Percentiles rank a stretch among this genome's conserved stretches.
Evolutionary conservation across 1,140 invertebrate genomes (phyloP).

Genomic region (Bombus confusus): DNA sequence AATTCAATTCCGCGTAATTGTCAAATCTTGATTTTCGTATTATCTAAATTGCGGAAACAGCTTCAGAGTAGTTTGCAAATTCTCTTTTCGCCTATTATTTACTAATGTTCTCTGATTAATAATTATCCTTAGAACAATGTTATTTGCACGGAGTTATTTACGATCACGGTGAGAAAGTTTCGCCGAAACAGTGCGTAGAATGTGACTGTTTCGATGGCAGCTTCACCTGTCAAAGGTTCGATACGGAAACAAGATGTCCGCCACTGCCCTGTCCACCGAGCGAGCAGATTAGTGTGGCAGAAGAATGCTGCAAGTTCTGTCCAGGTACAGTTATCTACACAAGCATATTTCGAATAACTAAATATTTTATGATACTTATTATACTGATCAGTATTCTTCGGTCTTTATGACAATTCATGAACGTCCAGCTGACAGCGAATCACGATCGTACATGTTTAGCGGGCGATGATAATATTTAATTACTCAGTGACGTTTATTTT

Average conservation of each 20-base stretch:
- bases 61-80: not conserved
- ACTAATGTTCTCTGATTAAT: not conserved
- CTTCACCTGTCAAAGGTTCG: slow-evolving; percentile 89
- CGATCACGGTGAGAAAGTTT: slow-evolving; percentile 91
- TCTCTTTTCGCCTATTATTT: not conserved
- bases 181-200: slow-evolving; percentile 88
- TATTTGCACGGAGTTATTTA: slow-evolving; percentile 89
- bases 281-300: slow-evolving; percentile 90
- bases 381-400: not conserved
- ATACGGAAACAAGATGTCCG: slow-evolving; percentile 90
- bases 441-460: not conserved
- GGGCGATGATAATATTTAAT: not conserved
- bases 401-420: not conserved
- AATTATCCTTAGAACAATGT: slow-evolving; percentile 87
- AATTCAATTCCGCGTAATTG: not conserved
- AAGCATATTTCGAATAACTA: not conserved
- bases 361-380: not conserved
- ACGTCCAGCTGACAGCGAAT: not conserved
- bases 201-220: slow-evolving; percentile 91
- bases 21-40: not conserved
- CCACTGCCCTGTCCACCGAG: slow-evolving; percentile 89
- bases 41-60: not conserved
- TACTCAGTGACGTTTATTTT: not conserved
- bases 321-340: slow-evolving; percentile 85
- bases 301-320: slow-evolving; percentile 95